Evolutionary conservation across 2,113 vertebrate species (phyloP).

Genomic region (rabbit (Oryctolagus cuniculus)): mOryCun1.1 NC_091438.1:103241501-103242000

Average conservation of each 20-base stretch:
- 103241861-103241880: no score
- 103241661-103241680: background rate
- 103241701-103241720: background rate
- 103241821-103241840: background rate
- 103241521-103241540: background rate
- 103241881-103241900: no score
- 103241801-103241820: background rate
- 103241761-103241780: background rate
- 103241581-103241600: background rate
- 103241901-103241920: no score
- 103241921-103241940: no score
- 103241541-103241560: background rate
- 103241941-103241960: no score
- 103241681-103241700: background rate
- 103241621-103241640: background rate
- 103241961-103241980: no score
- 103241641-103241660: background rate
- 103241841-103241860: background rate
- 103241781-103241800: slow-evolving; percentile 36
- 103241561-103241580: background rate
- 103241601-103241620: no score
- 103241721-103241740: slow-evolving; percentile 18
- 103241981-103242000: no score
- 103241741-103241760: background rate
- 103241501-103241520: background rate